Base-by-base conservation (phyloP, 1,140 invertebrate species). In the Hylaeus anthracinus region DNA sequence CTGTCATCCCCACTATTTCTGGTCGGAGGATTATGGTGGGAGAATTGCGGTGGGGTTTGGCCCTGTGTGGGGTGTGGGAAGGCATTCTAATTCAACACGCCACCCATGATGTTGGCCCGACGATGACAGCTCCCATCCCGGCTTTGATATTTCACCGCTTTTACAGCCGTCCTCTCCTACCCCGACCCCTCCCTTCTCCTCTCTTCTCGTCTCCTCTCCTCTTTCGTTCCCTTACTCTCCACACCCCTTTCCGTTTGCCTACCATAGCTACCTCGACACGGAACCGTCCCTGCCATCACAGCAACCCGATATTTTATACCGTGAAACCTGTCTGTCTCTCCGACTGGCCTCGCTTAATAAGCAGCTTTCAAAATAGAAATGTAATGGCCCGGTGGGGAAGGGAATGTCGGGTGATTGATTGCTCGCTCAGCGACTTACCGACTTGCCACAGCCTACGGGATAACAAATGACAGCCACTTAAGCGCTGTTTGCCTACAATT, bases 21-120 rank as follows among this genome's bases (percentile, higher is more conserved):
- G n/a, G 65, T 43, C 58, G 76, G 48, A 56, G 88, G 89, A 89
- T 83, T 76, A 77, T 88, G 76, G 88, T 83, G 74, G 81, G 83
- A 84, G 83, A 81, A 85, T 85, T 85, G 86, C 86, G 86, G 86
- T 85, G 84, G 85, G 83, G 85, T 83, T 86, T 69, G 72, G 83
- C 78, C 82, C 86, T 77, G 85, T 70, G 80, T 86, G 84, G 84
- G 86, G 88, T 91, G 88, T 91, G 90, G 90, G 91, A 90, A 92
- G 90, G 91, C 92, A 93, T 94, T 94, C 93, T 94, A 93, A 94
- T 94, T 93, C 92, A 93, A 95, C 94, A 94, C 94, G 94, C 95
- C 95, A 95, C 95, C 95, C 95, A 95, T 95, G 95, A 95, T 94
- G 93, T 93, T 93, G 94, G 94, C 93, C 92, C 94, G 94, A 94